These are phyloP conservation scores for Stegastes partitus DNA, from an alignment of 2,113 vertebrate species.

Conservation along the genomic window DNA sequence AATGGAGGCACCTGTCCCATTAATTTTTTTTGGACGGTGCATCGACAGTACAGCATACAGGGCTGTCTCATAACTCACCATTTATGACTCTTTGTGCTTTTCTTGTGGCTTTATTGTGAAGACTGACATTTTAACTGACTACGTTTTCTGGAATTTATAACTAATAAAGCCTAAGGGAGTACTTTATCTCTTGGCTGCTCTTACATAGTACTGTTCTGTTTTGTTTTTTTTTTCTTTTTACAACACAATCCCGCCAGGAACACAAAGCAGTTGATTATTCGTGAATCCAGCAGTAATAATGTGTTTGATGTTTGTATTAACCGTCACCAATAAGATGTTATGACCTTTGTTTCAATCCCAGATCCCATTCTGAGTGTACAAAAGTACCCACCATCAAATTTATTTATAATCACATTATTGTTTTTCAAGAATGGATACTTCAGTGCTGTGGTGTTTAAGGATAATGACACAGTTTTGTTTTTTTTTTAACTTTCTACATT, in stretches of 20 bases:
- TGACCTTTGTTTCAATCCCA: not conserved
- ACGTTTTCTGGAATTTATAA: conserved; percentile 33
- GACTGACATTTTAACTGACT: not conserved
- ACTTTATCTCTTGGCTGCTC: conserved; percentile 9
- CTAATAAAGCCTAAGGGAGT: conserved; percentile 3
- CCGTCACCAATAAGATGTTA: conserved; percentile 7
- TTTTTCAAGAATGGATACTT: conserved; percentile 11
- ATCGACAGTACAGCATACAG: not conserved
- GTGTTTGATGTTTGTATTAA: not conserved
- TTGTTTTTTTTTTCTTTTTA: not conserved
- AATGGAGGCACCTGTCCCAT: conserved; percentile 49
- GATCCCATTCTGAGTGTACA: not conserved
- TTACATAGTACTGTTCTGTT: conserved; percentile 14
- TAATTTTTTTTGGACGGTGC: conserved; percentile 23
- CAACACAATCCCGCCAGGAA: not conserved
- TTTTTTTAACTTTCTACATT: not conserved
- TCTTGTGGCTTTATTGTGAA: conserved; percentile 21
- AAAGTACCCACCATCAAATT: not conserved
- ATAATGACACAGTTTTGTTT: not conserved
- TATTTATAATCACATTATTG: not conserved
- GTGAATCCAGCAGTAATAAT: not conserved
- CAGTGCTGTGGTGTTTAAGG: conserved; percentile 1
- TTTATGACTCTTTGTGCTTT: conserved; percentile 6
- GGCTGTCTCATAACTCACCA: conserved; percentile 21
- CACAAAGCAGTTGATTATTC: not conserved